phyloP scores from a whole-genome alignment of 2,797 vertebrate species.

The Coranthus polyacanthus region DNA sequence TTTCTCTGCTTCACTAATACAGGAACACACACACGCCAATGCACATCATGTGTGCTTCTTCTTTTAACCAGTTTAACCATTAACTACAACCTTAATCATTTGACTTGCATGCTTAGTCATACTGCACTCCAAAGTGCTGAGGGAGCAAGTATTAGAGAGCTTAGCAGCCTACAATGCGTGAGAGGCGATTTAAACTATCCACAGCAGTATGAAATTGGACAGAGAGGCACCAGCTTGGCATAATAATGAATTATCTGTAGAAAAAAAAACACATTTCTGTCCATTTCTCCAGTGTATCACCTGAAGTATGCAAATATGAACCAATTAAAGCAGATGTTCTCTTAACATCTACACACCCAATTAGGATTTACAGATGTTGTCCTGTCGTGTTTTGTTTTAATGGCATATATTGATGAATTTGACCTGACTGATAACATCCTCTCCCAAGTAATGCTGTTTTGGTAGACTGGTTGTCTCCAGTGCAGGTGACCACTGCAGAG shows the following conservation, averaged over 20 bases:
- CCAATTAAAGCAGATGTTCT: slow-evolving; percentile 13
- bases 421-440: slow-evolving; percentile 57
- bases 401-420: slow-evolving; percentile 23
- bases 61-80: slow-evolving; percentile 17
- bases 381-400: slow-evolving; percentile 19
- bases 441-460: slow-evolving; percentile 63
- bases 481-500: slow-evolving; percentile 58
- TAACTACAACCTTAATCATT: slow-evolving; percentile 5
- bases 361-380: neutral
- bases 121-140: neutral
- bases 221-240: slow-evolving; percentile 22
- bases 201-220: slow-evolving; percentile 32
- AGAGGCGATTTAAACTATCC: slow-evolving; percentile 46
- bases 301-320: slow-evolving; percentile 17
- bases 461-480: slow-evolving; percentile 56
- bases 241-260: slow-evolving; percentile 44
- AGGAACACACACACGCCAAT: slow-evolving; percentile 15
- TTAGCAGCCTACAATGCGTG: slow-evolving; percentile 32
- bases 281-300: slow-evolving; percentile 15
- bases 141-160: slow-evolving; percentile 37
- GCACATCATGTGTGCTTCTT: slow-evolving; percentile 51
- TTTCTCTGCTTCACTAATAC: neutral
- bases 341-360: slow-evolving; percentile 9
- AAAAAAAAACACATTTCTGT: slow-evolving; percentile 9
- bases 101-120: slow-evolving; percentile 44